Conservation (phyloP, 1,140 invertebrate genomes). For the Oreohelix idahoensis region DNA sequence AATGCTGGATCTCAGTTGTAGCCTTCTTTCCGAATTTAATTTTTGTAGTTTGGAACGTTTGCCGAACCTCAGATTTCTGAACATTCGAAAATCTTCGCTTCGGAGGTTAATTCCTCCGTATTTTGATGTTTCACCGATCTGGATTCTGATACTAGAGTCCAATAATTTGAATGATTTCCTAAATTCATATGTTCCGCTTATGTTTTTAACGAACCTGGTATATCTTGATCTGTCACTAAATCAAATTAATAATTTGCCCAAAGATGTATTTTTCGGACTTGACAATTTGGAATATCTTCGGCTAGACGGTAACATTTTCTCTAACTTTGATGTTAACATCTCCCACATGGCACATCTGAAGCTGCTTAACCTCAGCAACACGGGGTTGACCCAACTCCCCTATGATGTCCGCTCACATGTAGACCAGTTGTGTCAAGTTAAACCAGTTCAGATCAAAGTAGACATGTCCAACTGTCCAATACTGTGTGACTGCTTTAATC, state of each 20-base stretch:
- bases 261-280: neutral
- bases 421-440: neutral
- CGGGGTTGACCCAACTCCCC: neutral
- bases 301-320: neutral
- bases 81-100: neutral
- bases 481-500: slow-evolving; percentile 9
- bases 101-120: neutral
- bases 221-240: slow-evolving; percentile 5
- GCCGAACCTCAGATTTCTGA: neutral
- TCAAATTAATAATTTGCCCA: neutral
- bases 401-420: neutral
- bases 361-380: neutral
- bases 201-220: neutral
- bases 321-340: neutral
- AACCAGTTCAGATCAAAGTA: neutral
- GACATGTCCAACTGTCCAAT: slow-evolving; percentile 15
- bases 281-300: neutral
- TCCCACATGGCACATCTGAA: neutral
- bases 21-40: neutral
- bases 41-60: neutral
- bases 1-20: neutral
- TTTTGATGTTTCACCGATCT: too few relatives aligned
- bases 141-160: neutral
- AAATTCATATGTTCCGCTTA: neutral
- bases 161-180: neutral